Evolutionary conservation across 2,113 vertebrate species (phyloP), one percentile per base, ranked within the genome.

Genomic region (Rhegmatorhina hoffmannsi): DNA sequence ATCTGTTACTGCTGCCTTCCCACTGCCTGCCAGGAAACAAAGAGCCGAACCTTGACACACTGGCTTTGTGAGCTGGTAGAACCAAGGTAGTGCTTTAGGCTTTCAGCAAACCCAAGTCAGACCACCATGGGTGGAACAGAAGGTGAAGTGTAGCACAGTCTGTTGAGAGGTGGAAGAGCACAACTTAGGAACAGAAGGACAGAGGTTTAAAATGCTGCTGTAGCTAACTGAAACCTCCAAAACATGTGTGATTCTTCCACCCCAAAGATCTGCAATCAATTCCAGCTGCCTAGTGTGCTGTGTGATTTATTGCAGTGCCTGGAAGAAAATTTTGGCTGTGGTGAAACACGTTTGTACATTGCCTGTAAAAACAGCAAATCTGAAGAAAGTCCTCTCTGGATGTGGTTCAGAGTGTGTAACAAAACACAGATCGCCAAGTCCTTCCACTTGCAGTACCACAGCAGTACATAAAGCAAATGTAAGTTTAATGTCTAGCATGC

Each of bases 251-350:
- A 70, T 81, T 94, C 44, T 84, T 92, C 81, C 66, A 81, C 28
- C 46, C 86, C 23, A 49, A 89, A 91, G 60, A 62, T 94, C 56
- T 5, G 0, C 73, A 94, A 95, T 96, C 84, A 69, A 1, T 95
- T 95, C 89, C 94, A 97, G 91, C 92, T 97, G 96, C 77, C n/a
- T 75, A 34, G 87, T 2, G 1, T 33, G 58, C 87, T 3, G 6
- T 1, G 0, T 92, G 89, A 94, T 94, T 96, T 96, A 95, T 36
- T 89, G 62, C 81, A 14, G 8, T 38, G 92, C 77, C 70, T 95
- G 95, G 38, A 78, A 91, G 58, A 85, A 79, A 81, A 10, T 66
- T 92, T 94, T 95, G 92, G 84, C 95, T 91, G 81, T 85, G 80
- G 58, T 76, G 81, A 95, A 91, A 55, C 7, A 8, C 28, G 58